A percentile compares a stretch with the other conserved stretches of the same genome.
These are phyloP conservation scores for Gephyroberyx darwinii DNA, from an alignment of 2,797 vertebrate genomes.

Conservation along the genomic window DNA sequence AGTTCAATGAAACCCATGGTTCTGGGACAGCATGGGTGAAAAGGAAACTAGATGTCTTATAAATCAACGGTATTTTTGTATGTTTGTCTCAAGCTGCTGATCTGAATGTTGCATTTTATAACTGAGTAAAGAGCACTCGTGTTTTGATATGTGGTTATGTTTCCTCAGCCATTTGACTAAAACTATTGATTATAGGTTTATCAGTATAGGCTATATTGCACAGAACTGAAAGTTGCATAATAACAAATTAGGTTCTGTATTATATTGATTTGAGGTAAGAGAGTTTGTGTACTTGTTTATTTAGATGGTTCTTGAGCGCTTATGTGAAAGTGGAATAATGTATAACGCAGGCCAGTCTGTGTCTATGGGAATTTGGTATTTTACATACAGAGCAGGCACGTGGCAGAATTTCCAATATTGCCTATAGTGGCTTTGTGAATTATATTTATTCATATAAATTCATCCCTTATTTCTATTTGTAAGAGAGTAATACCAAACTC, in stretches of 20 bases:
- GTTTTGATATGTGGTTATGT: slow-evolving; percentile 39
- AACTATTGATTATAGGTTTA: slow-evolving; percentile 14
- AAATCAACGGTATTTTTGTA: slow-evolving; percentile 67
- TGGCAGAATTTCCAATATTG: slow-evolving; percentile 31
- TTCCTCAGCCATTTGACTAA: slow-evolving; percentile 27
- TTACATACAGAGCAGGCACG: slow-evolving; percentile 38
- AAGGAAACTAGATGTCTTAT: slow-evolving; percentile 30
- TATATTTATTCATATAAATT: slow-evolving; percentile 23
- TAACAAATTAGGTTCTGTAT: slow-evolving; percentile 42
- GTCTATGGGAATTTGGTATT: slow-evolving; percentile 39
- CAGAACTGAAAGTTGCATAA: slow-evolving; percentile 14
- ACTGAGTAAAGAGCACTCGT: slow-evolving; percentile 25
- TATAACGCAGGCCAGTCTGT: slow-evolving; percentile 38
- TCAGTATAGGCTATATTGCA: slow-evolving; percentile 14
- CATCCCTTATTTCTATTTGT: slow-evolving; percentile 22
- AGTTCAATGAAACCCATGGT: slow-evolving; percentile 8
- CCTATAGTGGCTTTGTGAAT: slow-evolving; percentile 44
- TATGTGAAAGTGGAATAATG: slow-evolving; percentile 15
- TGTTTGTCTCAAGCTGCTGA: slow-evolving; percentile 55
- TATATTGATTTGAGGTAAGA: slow-evolving; percentile 47
- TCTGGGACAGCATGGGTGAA: slow-evolving; percentile 2
- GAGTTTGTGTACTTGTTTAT: slow-evolving; percentile 32
- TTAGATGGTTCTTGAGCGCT: slow-evolving; percentile 30
- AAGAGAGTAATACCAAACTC: slow-evolving; percentile 36
- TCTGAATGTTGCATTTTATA: slow-evolving; percentile 68